Percentiles rank a stretch among this genome's conserved stretches.
These are phyloP conservation scores for Sorex maritimensis DNA, from an alignment of 2,797 vertebrate species.

Conservation along the genomic window DNA sequence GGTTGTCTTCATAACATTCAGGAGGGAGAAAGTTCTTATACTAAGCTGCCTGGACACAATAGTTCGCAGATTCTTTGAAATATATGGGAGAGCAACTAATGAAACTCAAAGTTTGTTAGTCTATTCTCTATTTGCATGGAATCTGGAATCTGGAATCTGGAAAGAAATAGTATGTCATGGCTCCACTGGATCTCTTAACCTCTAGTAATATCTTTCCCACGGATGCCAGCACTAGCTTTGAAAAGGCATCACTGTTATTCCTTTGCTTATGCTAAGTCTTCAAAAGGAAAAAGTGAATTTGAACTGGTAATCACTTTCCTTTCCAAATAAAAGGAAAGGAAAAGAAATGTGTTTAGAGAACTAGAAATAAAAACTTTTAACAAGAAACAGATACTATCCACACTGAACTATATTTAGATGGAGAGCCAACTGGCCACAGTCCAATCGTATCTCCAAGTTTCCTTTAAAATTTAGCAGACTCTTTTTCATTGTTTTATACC, in stretches of 20 bases:
- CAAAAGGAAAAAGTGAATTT: neutral
- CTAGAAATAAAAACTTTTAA: slow-evolving; percentile 65
- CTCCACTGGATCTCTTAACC: neutral
- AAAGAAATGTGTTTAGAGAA: neutral
- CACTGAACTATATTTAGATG: slow-evolving; percentile 62
- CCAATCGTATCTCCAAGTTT: slow-evolving; percentile 51
- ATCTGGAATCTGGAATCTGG: neutral
- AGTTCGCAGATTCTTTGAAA: neutral
- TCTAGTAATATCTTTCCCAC: neutral
- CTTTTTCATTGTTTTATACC: slow-evolving; percentile 22
- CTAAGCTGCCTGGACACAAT: neutral
- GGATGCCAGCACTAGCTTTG: neutral
- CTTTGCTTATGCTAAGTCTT: slow-evolving; percentile 25
- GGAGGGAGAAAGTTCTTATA: neutral
- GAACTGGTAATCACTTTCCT: slow-evolving; percentile 45
- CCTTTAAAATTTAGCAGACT: slow-evolving; percentile 27
- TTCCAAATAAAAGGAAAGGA: slow-evolving; percentile 54
- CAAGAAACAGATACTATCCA: slow-evolving; percentile 68
- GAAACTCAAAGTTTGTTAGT: neutral
- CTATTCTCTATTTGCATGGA: neutral
- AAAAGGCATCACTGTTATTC: neutral
- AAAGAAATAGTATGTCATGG: no score
- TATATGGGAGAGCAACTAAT: neutral
- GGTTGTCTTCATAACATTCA: neutral
- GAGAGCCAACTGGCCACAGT: slow-evolving; percentile 47